Percentiles rank a stretch among this genome's conserved stretches.
phyloP scores from a whole-genome alignment of 2,113 vertebrate genomes.

The Edolisoma coerulescens region DNA sequence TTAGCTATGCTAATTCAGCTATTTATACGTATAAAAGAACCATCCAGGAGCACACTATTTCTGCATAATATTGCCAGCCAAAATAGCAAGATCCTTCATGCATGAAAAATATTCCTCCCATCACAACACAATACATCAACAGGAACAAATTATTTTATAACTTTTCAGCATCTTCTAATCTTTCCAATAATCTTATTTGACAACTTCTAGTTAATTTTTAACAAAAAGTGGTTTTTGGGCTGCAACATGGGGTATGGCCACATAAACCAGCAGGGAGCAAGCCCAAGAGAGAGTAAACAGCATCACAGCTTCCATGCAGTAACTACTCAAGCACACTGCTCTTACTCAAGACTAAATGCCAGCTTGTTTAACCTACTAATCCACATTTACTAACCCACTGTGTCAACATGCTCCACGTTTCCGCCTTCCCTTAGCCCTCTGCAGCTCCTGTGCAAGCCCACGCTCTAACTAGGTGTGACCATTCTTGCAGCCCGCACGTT shows the following conservation, averaged over 20 bases:
- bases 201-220: background rate
- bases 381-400: background rate
- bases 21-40: background rate
- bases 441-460: background rate
- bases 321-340: background rate
- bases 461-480: background rate
- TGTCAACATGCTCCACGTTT: background rate
- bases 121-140: background rate
- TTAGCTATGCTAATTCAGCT: background rate
- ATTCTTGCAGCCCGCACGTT: background rate
- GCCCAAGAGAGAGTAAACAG: background rate
- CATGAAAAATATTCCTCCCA: background rate
- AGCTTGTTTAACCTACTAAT: slow-evolving; percentile 22
- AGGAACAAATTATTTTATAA: background rate
- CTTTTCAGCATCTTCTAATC: background rate
- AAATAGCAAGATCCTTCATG: background rate
- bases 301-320: background rate
- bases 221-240: background rate
- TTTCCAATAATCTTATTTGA: background rate
- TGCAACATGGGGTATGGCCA: rapidly evolving
- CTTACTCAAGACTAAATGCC: background rate
- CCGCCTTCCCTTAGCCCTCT: background rate
- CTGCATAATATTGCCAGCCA: background rate
- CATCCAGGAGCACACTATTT: background rate
- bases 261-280: background rate